A percentile compares a stretch with the other conserved stretches of the same genome.
Evolutionary conservation across 92 coral and sea anemone species (phyloP).

Genomic region (Parazoanthus darwini): DNA sequence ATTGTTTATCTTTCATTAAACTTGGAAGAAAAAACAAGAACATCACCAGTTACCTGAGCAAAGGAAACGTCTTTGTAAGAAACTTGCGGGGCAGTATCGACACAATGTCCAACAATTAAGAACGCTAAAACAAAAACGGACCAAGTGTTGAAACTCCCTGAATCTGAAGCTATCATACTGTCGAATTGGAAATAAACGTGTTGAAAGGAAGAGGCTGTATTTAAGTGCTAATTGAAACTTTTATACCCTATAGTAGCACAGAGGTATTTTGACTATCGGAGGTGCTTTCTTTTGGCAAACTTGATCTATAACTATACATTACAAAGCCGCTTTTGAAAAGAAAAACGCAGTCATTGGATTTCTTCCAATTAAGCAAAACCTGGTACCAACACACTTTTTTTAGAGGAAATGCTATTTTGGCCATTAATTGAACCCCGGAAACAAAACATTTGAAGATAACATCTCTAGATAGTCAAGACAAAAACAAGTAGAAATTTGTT

Average conservation of each 20-base stretch:
- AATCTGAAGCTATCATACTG: conserved; percentile 14
- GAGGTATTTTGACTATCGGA: neutral
- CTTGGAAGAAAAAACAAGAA: neutral
- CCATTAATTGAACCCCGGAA: neutral
- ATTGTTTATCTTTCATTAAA: too few relatives aligned
- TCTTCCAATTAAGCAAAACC: neutral
- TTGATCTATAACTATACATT: neutral
- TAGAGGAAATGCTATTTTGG: neutral
- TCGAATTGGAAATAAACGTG: neutral
- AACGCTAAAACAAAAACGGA: neutral
- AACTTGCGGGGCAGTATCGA: neutral
- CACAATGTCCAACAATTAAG: neutral
- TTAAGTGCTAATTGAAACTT: neutral
- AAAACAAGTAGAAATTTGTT: neutral
- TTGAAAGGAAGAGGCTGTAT: neutral
- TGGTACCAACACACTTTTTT: neutral
- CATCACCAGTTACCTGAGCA: neutral
- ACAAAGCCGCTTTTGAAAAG: neutral
- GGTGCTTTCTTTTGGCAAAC: neutral
- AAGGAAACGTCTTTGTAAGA: neutral
- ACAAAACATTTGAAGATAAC: neutral
- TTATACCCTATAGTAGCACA: neutral
- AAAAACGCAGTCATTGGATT: neutral
- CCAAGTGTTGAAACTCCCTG: neutral
- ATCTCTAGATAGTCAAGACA: neutral